Evolutionary conservation across 2,113 vertebrate species (phyloP).

Genomic region (Ammospiza caudacuta): DNA sequence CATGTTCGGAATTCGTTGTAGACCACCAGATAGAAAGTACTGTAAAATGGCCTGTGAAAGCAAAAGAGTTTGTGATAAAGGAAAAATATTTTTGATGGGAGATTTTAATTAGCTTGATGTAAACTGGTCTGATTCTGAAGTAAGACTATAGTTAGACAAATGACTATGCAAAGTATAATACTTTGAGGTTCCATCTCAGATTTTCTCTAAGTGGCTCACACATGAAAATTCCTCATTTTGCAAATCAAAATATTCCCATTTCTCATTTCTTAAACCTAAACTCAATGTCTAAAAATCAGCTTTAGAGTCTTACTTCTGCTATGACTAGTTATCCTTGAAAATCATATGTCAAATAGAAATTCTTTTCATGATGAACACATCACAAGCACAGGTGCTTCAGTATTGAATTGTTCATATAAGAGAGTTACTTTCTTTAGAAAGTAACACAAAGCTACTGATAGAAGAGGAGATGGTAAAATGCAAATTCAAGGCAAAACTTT

Average conservation of each 20-base stretch:
- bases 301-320: neutral
- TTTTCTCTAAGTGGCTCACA: neutral
- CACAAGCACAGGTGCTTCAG: neutral
- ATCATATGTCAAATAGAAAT: neutral
- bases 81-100: neutral
- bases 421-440: neutral
- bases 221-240: neutral
- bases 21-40: neutral
- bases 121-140: neutral
- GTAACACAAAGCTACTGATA: neutral
- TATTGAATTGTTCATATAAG: neutral
- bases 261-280: neutral
- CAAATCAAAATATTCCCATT: neutral
- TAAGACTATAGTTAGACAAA: neutral
- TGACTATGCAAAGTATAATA: neutral
- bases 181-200: neutral
- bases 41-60: constrained; percentile 32
- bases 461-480: neutral
- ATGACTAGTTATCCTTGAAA: neutral
- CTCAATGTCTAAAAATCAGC: neutral
- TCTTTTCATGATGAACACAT: neutral
- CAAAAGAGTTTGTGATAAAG: neutral
- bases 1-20: constrained; percentile 18
- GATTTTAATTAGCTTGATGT: constrained; percentile 8
- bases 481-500: neutral